Base-by-base conservation (phyloP, 2,797 vertebrate species). In the Coendou prehensilis region DNA sequence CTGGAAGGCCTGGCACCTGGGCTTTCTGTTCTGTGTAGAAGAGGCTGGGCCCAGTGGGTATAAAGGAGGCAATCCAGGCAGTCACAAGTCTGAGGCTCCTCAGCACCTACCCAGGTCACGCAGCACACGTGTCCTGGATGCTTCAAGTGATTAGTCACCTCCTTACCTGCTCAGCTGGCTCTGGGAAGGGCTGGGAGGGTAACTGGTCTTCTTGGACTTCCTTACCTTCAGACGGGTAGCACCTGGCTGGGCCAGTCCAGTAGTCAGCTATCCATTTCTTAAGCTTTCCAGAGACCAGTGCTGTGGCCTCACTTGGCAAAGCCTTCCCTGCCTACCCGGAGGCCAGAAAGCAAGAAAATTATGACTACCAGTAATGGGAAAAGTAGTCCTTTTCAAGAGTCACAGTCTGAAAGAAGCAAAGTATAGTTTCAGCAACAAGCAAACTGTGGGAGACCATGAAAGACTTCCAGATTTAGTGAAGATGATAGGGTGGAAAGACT, bases 321-420 rank as follows among this genome's bases (percentile, higher is more conserved):
- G 73, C 73, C 86, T 52, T 54, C 13, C 9, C 33, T 63, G 69
- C 30, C 61, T 93, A 63, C 64, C 41, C 50, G 0, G 95, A 41
- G 98, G 89, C 96, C 18, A 94, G 69, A 92, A 85, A 97, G 69
- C 94, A 88, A 91, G 93, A 94, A 89, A 91, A 95, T 94, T 95
- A 18, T 96, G 85, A 75, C 87, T 80, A 76, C 33, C 52, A 63
- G 87, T 89, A 79, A 37, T 98, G 98, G 98, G 98, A 98, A 98
- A 98, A 93, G 94, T 97, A 96, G 91, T 98, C 97, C 33, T 98
- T 97, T 97, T 98, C 98, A 98, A 98, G 98, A 98, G 98, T 98
- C 96, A 88, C 97, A 87, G 89, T 98, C 98, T 98, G 98, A 99
- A 99, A 98, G 99, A 98, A 98, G 98, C 97, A 98, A 98, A 98